phyloP scores from a whole-genome alignment of 2,888 invertebrate species.

The Exephanes ischioxanthus region DNA sequence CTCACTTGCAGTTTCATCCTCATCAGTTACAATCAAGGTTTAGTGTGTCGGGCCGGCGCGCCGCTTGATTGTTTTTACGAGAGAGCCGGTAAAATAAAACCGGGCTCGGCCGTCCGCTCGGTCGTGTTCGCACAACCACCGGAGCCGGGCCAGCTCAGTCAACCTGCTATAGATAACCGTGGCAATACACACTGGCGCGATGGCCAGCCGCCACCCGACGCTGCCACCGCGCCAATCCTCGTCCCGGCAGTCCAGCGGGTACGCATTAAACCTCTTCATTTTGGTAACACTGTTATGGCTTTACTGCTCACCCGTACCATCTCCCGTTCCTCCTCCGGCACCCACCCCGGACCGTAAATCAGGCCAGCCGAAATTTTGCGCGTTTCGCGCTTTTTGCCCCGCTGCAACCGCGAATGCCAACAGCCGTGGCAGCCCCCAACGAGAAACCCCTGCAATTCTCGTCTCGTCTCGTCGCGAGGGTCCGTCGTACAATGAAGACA shows the following conservation, averaged over 20 bases:
- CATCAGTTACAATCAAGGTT: constrained; percentile 82
- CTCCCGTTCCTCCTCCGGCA: constrained; percentile 23
- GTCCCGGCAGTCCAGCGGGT: constrained; percentile 66
- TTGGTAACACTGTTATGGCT: constrained; percentile 82
- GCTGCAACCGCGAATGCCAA: constrained; percentile 46
- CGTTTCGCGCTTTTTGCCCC: constrained; percentile 73
- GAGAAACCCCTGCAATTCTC: constrained; percentile 56
- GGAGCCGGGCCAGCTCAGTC: constrained; percentile 58
- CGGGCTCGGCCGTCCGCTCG: constrained; percentile 55
- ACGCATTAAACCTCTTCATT: constrained; percentile 82
- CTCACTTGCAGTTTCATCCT: constrained; percentile 74
- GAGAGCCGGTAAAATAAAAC: constrained; percentile 72
- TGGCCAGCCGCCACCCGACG: constrained; percentile 67
- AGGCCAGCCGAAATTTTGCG: constrained; percentile 77
- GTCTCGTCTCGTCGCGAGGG: constrained; percentile 56
- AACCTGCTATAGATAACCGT: constrained; percentile 62
- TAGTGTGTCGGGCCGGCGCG: constrained; percentile 77
- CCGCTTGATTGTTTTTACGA: constrained; percentile 84
- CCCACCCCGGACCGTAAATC: constrained; percentile 77
- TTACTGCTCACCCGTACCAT: constrained; percentile 74
- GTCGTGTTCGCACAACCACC: constrained; percentile 26
- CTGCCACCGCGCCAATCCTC: constrained; percentile 59
- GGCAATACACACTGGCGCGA: constrained; percentile 66
- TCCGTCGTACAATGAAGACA: constrained; percentile 74
- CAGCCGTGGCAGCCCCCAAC: background rate